Evolutionary conservation across 2,888 invertebrate genomes (phyloP).

Genomic region (Sarcophaga caerulescens): DNA sequence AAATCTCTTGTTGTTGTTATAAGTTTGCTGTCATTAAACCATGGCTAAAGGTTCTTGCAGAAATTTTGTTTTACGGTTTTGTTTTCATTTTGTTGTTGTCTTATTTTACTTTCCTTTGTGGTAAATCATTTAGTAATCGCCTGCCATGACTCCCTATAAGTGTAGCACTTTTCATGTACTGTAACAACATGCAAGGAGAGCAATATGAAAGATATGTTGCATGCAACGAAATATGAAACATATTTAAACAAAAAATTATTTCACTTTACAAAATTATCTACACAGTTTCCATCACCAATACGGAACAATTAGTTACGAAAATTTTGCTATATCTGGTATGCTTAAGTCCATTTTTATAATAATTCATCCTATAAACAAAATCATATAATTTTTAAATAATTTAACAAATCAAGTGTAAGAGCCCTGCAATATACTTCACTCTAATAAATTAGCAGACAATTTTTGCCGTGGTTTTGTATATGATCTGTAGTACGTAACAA

Average conservation of each 20-base stretch:
- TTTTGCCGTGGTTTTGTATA: no score
- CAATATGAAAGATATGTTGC: not conserved
- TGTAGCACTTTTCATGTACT: constrained; percentile 35
- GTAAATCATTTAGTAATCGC: constrained; percentile 44
- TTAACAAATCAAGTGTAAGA: no score
- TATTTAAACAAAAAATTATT: constrained; percentile 7
- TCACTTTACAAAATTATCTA: constrained; percentile 5
- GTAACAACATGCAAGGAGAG: constrained; percentile 20
- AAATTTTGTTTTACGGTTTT: not conserved
- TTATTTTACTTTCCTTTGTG: constrained; percentile 17
- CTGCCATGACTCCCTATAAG: constrained; percentile 39
- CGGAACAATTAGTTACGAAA: not conserved
- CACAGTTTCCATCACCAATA: not conserved
- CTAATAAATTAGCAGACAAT: no score
- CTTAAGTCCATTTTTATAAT: no score
- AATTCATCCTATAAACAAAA: no score
- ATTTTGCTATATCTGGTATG: no score
- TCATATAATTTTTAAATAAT: no score
- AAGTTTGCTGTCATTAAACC: constrained; percentile 23
- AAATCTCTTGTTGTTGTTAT: constrained; percentile 9
- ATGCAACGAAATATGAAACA: constrained; percentile 16
- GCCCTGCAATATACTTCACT: no score
- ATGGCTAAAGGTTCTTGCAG: constrained; percentile 19
- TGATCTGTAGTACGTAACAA: no score
- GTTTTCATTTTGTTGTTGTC: not conserved